Percentiles rank a stretch among this genome's conserved stretches.
Conservation (phyloP, 2,888 invertebrate species). For the Trilocha varians region DNA sequence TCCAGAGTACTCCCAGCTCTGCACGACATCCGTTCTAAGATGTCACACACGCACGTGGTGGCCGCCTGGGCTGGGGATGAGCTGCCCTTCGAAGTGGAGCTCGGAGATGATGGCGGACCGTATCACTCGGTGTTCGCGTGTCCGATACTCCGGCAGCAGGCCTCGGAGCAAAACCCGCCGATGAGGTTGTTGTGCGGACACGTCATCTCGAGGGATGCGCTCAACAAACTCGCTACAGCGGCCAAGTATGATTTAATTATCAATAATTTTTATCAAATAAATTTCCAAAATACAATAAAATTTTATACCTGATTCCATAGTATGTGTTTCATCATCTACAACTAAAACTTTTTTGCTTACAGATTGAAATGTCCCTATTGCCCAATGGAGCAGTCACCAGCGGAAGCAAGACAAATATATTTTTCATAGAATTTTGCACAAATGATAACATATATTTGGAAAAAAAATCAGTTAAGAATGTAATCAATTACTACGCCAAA, state of each 20-base stretch:
- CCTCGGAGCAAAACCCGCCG: slow-evolving; percentile 96
- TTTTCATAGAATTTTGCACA: slow-evolving; percentile 77
- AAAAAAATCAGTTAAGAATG: no score
- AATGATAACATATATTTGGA: no score
- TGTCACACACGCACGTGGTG: slow-evolving; percentile 78
- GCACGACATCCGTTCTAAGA: slow-evolving; percentile 82
- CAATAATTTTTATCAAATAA: no score
- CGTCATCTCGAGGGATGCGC: slow-evolving; percentile 97
- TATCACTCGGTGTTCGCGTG: slow-evolving; percentile 99
- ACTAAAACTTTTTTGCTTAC: slow-evolving; percentile 51
- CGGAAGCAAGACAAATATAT: slow-evolving; percentile 92
- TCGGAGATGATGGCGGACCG: slow-evolving; percentile 93
- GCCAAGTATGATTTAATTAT: slow-evolving; percentile 78
- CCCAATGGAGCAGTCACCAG: slow-evolving; percentile 95
- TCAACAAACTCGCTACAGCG: slow-evolving; percentile 93
- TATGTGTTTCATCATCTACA: no score
- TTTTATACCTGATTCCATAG: no score
- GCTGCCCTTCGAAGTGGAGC: slow-evolving; percentile 94
- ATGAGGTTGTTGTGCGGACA: slow-evolving; percentile 98
- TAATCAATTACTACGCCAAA: no score
- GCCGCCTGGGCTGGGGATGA: slow-evolving; percentile 98
- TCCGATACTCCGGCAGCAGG: slow-evolving; percentile 97
- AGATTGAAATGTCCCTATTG: slow-evolving; percentile 99
- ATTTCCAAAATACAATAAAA: no score
- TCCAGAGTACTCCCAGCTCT: slow-evolving; percentile 95